Conservation (phyloP, 2,888 invertebrate genomes). For the Asteroscopus sphinx region DNA sequence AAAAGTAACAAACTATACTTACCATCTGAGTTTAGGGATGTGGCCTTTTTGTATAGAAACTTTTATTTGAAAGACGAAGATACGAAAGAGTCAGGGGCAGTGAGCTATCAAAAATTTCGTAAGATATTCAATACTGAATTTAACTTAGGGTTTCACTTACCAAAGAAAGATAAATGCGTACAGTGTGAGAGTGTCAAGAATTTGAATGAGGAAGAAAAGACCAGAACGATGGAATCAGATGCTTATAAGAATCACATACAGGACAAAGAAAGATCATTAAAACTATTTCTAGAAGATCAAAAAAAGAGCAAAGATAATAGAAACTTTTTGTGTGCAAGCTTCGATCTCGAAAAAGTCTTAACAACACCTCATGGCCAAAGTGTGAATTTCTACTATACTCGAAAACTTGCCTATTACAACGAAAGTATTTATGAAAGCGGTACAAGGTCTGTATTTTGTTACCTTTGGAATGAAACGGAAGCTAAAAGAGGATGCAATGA, state of each 20-base stretch:
- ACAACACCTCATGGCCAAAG: not conserved
- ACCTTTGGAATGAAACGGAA: slow-evolving; percentile 47
- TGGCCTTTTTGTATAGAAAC: not conserved
- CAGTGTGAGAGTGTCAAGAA: slow-evolving; percentile 1
- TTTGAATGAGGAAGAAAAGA: not conserved
- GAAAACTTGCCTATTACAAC: slow-evolving; percentile 2
- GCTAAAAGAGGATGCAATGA: slow-evolving; percentile 61
- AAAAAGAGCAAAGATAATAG: not conserved
- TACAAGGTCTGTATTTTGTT: not conserved
- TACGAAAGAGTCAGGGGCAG: not conserved
- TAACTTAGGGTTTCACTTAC: slow-evolving; percentile 1
- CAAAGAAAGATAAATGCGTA: slow-evolving; percentile 1
- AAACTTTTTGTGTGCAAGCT: slow-evolving; percentile 1
- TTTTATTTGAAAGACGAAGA: not conserved
- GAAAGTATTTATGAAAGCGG: slow-evolving; percentile 3
- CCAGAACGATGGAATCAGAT: no score
- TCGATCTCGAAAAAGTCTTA: slow-evolving; percentile 11
- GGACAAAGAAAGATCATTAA: not conserved
- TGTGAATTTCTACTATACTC: slow-evolving; percentile 1
- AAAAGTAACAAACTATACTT: slow-evolving; percentile 3
- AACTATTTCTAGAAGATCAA: slow-evolving; percentile 2
- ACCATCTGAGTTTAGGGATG: slow-evolving; percentile 2
- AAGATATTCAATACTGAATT: not conserved
- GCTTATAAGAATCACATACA: not conserved
- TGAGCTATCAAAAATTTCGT: not conserved